Evolutionary conservation across 2,888 invertebrate species (phyloP), one percentile per base, ranked within the genome.

Genomic region (Drosophila aldrichi): DNA sequence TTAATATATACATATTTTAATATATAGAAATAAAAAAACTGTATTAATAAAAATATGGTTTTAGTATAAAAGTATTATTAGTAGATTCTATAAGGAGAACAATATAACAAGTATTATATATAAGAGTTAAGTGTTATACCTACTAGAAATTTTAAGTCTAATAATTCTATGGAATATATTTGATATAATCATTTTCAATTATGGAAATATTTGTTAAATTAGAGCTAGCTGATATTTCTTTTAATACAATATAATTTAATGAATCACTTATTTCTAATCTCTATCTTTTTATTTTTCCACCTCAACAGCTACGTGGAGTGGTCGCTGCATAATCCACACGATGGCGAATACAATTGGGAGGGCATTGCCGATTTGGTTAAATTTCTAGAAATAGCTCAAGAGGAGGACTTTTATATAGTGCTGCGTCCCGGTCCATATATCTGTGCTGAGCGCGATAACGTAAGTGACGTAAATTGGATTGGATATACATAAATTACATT

Each of bases 401-500:
- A 96, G 76, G 96, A 96, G 90, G 97, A 95, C 38, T 93, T 98
- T 22, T 94, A 96, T n/a, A 97, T 97, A 0, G 94, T 98, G 32
- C 92, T 98, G 1, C 93, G 98, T 32, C 96, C 97, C 0, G 98
- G 98, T 0, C 98, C 98, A 0, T 98, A 97, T 88, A 98, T 98
- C 79, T 97, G 97, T 92, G 97, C 96, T 10, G 98, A 98, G 93
- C 95, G 97, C 93, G 98, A 98, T 83, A 93, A 95, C 92, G 95
- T 94, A 91, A 79, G 79, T 29, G 10, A 25, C 2, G 77, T 16
- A 4, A 25, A 16, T 48, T 22, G 14, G 3, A 22, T 16, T 18
- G n/a, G n/a, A n/a, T n/a, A n/a, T n/a, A 20, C 2, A 5, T 4
- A 6, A 48, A 29, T 48, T n/a, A 2, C 2, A 29, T n/a, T n/a